These are phyloP conservation scores for Alectoris magna DNA, from an alignment of 2,797 vertebrate species.

Conservation along the genomic window DNA sequence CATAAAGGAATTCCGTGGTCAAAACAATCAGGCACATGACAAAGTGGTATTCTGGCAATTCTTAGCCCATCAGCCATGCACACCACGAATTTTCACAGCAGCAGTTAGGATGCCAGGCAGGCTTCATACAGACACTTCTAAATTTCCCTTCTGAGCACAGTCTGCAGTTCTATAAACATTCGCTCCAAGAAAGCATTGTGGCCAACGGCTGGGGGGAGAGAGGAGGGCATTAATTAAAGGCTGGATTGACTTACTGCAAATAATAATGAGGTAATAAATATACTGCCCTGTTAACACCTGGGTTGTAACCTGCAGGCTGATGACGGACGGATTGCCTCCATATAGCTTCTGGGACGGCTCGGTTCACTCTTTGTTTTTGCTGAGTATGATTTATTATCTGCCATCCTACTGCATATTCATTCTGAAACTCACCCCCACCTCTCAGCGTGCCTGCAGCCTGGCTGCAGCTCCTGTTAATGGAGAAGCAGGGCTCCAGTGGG, in stretches of 20 bases:
- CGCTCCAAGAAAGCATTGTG: constrained; percentile 13
- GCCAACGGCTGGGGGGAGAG: not conserved
- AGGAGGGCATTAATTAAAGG: constrained; percentile 44
- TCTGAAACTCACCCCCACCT: not conserved
- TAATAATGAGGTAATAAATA: constrained; percentile 65
- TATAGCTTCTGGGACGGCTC: constrained; percentile 36
- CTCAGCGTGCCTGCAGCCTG: not conserved
- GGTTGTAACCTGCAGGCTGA: constrained; percentile 17
- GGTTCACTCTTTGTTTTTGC: constrained; percentile 29
- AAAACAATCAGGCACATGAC: not conserved
- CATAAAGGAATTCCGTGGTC: not conserved
- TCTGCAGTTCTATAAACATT: constrained; percentile 37
- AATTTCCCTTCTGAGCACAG: constrained; percentile 36
- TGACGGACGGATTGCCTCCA: not conserved
- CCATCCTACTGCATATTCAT: constrained; percentile 36
- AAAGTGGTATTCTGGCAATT: not conserved
- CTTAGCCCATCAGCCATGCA: not conserved
- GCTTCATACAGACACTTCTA: constrained; percentile 18
- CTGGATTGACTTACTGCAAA: constrained; percentile 47
- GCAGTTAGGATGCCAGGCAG: constrained; percentile 9
- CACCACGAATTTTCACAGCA: not conserved
- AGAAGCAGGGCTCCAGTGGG: not conserved
- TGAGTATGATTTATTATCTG: constrained; percentile 61
- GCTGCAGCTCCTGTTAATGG: not conserved
- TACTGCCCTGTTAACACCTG: constrained; percentile 60